Percentiles rank a stretch among this genome's conserved stretches.
Conservation (phyloP, 2,113 vertebrate species). For the Neoarius graeffei region DNA sequence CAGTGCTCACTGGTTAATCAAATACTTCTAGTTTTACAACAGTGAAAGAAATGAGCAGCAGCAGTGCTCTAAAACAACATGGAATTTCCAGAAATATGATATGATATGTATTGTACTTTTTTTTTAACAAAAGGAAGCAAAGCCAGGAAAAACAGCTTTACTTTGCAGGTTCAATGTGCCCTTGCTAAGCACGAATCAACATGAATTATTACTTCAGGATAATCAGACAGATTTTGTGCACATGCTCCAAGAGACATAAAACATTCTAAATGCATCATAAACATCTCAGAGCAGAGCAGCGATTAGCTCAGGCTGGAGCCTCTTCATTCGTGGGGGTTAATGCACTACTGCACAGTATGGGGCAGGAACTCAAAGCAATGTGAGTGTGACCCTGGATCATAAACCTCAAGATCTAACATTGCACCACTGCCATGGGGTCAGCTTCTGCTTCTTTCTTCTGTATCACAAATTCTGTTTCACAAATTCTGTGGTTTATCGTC, state of each 20-base stretch:
- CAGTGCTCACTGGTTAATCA: neutral
- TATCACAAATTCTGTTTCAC: conserved; percentile 53
- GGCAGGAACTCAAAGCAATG: conserved; percentile 57
- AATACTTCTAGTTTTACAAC: neutral
- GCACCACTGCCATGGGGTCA: conserved; percentile 70
- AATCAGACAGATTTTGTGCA: conserved; percentile 37
- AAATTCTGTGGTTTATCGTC: conserved; percentile 64
- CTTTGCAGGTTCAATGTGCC: conserved; percentile 34
- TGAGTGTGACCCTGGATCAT: conserved; percentile 64
- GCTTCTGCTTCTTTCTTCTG: conserved; percentile 65
- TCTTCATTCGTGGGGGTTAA: conserved; percentile 37
- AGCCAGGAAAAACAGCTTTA: neutral
- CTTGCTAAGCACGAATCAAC: conserved; percentile 24
- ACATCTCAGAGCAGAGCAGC: conserved; percentile 35
- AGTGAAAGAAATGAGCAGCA: neutral
- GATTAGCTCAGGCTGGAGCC: conserved; percentile 43
- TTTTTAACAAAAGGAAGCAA: neutral
- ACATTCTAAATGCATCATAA: conserved; percentile 55
- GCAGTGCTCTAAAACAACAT: neutral
- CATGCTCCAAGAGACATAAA: conserved; percentile 48
- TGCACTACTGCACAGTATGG: conserved; percentile 25
- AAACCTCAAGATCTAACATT: conserved; percentile 71
- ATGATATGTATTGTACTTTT: neutral
- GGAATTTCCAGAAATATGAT: conserved; percentile 1
- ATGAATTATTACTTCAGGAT: conserved; percentile 41